A percentile compares a stretch with the other conserved stretches of the same genome.
Evolutionary conservation across 1,140 invertebrate species (phyloP).

Genomic region (Diabrotica virgifera): DNA sequence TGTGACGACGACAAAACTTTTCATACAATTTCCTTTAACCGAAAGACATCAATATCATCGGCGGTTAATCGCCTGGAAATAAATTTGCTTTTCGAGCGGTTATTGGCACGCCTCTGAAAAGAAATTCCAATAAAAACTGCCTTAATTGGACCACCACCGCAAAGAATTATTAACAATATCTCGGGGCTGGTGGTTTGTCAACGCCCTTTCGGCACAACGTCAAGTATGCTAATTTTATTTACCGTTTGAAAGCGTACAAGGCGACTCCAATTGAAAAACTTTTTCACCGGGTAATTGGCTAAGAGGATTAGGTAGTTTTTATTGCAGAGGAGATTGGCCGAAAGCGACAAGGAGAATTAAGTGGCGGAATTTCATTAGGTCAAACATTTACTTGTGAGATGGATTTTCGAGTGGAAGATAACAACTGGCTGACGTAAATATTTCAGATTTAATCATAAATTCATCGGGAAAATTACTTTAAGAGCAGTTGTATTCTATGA

Average conservation of each 20-base stretch:
- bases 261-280: not conserved
- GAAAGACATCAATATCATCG: conserved; percentile 2
- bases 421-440: too few relatives aligned
- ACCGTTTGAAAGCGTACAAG: not conserved
- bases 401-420: too few relatives aligned
- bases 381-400: too few relatives aligned
- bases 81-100: not conserved
- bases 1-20: not conserved
- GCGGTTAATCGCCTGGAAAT: conserved; percentile 1
- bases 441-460: too few relatives aligned
- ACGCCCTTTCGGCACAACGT: conserved; percentile 1
- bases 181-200: not conserved
- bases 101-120: not conserved
- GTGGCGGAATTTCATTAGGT: too few relatives aligned
- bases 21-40: not conserved
- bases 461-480: too few relatives aligned
- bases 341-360: not conserved
- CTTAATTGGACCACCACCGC: conserved; percentile 1
- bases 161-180: conserved; percentile 1
- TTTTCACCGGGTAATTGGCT: not conserved
- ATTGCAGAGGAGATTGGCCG: not conserved
- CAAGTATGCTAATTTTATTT: conserved; percentile 3
- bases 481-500: too few relatives aligned
- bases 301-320: not conserved
- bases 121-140: not conserved